phyloP scores from a whole-genome alignment of 1,140 invertebrate species.

The Aphis craccivora region DNA sequence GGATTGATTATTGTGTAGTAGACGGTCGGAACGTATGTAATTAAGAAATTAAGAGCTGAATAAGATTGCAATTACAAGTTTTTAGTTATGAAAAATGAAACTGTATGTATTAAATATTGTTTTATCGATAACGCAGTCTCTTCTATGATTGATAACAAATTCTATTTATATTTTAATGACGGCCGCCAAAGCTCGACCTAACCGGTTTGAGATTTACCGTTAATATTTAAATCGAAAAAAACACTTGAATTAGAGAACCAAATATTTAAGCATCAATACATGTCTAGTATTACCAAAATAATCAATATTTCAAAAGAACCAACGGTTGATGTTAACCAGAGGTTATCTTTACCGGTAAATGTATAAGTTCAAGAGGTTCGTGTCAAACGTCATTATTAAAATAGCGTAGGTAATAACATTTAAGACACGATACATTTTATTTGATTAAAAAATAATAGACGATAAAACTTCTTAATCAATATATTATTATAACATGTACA shows the following conservation, averaged over 20 bases:
- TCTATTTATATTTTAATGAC: not conserved
- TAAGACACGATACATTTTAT: slow-evolving; percentile 8
- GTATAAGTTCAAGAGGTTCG: not conserved
- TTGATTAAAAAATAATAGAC: not conserved
- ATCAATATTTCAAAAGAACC: not conserved
- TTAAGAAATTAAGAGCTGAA: too few species aligned
- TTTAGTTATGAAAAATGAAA: too few species aligned
- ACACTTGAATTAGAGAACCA: not conserved
- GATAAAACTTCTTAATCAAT: slow-evolving; percentile 12
- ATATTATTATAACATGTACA: not conserved
- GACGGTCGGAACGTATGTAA: too few species aligned
- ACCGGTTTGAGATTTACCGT: not conserved
- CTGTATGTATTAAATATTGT: too few species aligned
- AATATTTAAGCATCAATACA: not conserved
- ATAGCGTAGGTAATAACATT: not conserved
- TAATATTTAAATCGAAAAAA: not conserved
- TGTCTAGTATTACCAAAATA: not conserved
- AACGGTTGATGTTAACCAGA: not conserved
- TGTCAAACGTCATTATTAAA: slow-evolving; percentile 9
- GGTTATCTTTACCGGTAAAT: not conserved
- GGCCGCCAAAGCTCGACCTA: not conserved
- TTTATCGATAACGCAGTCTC: too few species aligned
- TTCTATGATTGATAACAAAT: too few species aligned
- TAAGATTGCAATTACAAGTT: too few species aligned
- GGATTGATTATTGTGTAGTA: too few species aligned